Percentiles rank a stretch among this genome's conserved stretches.
These are phyloP conservation scores for Malthinus seriepunctatus DNA, from an alignment of 2,888 invertebrate genomes.

Conservation along the genomic window DNA sequence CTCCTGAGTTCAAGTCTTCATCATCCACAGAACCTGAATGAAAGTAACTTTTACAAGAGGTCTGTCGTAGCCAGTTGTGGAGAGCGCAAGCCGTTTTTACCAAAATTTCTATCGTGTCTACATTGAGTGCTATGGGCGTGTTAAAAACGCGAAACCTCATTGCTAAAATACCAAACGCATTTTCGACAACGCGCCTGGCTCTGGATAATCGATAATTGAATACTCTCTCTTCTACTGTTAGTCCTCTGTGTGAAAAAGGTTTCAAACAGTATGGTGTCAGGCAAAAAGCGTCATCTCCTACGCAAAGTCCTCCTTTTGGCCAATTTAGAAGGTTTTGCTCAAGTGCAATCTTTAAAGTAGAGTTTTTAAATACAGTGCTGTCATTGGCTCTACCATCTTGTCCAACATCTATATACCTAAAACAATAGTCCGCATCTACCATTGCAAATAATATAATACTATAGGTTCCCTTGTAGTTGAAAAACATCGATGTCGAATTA, in stretches of 20 bases:
- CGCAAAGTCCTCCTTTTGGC: too few species aligned
- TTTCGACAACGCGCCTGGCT: not conserved
- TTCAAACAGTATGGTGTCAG: not conserved
- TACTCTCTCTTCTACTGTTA: not conserved
- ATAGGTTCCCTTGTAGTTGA: conserved; percentile 31
- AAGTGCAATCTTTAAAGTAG: too few species aligned
- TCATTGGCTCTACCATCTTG: too few species aligned
- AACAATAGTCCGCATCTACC: too few species aligned
- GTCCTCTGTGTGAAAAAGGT: not conserved
- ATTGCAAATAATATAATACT: too few species aligned
- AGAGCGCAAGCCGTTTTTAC: not conserved
- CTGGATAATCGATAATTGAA: not conserved
- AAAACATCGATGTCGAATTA: conserved; percentile 34
- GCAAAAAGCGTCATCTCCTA: not conserved
- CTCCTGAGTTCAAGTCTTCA: not conserved
- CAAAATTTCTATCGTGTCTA: not conserved
- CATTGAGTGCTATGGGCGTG: not conserved
- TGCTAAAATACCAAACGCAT: not conserved
- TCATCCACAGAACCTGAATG: not conserved
- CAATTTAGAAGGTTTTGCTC: too few species aligned
- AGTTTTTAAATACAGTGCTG: too few species aligned
- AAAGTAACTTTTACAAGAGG: not conserved
- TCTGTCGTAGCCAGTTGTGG: not conserved
- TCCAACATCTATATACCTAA: too few species aligned
- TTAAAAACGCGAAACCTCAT: not conserved